A percentile compares a stretch with the other conserved stretches of the same genome.
These are phyloP conservation scores for Hypomesus transpacificus DNA, from an alignment of 2,113 vertebrate species.

Conservation along the genomic window DNA sequence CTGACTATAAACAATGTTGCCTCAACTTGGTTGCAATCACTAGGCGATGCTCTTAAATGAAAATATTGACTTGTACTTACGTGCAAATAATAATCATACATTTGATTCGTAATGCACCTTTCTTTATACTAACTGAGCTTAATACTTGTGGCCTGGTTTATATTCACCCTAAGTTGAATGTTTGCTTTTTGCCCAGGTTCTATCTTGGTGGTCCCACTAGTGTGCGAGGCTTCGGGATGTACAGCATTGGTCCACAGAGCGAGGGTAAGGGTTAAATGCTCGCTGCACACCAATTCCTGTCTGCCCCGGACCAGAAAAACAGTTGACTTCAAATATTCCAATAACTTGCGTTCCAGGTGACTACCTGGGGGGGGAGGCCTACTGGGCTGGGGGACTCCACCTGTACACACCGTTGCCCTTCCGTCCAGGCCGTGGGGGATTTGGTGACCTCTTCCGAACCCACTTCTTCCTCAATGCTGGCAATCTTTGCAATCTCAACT, in stretches of 20 bases:
- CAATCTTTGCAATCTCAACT: constrained; percentile 97
- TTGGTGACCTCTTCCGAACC: constrained; percentile 91
- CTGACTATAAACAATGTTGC: background rate
- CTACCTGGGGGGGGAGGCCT: constrained; percentile 91
- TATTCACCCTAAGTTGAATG: background rate
- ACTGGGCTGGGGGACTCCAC: constrained; percentile 91
- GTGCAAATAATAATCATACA: background rate
- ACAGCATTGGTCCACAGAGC: constrained; percentile 95
- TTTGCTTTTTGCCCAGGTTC: constrained; percentile 72
- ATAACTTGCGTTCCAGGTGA: constrained; percentile 73
- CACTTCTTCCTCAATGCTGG: constrained; percentile 98
- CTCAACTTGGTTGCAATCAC: constrained; percentile 5
- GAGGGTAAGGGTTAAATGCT: constrained; percentile 77
- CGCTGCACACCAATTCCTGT: background rate
- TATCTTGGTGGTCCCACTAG: constrained; percentile 96
- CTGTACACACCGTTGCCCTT: constrained; percentile 93
- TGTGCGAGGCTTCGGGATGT: constrained; percentile 96
- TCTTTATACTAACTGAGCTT: background rate
- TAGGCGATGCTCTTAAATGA: background rate
- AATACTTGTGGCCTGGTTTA: constrained; percentile 3
- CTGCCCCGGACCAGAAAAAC: background rate
- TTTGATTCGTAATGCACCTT: background rate
- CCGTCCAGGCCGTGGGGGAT: constrained; percentile 83
- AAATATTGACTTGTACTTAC: background rate
- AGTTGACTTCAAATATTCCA: background rate